Percentiles rank a stretch among this genome's conserved stretches.
Conservation (phyloP, 2,797 vertebrate genomes). For the Pelodytes ibericus region DNA sequence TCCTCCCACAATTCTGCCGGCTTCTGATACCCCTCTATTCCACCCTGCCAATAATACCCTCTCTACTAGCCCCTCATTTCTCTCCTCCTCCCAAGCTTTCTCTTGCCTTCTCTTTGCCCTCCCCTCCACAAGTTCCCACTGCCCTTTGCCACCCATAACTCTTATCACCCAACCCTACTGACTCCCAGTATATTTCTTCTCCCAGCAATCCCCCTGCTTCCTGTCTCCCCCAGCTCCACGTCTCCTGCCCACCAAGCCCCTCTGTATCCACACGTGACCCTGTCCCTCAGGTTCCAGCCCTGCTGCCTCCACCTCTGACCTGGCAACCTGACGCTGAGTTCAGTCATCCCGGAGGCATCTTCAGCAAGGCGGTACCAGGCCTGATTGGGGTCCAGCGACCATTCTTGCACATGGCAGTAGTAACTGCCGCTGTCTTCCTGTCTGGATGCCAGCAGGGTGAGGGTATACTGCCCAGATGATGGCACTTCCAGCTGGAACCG, state of each 20-base stretch:
- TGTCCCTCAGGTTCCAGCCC: not conserved
- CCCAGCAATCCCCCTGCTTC: too few relatives aligned
- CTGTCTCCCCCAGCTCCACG: not conserved
- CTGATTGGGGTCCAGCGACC: conserved; percentile 92
- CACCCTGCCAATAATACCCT: too few relatives aligned
- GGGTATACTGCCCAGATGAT: conserved; percentile 74
- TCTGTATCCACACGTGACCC: not conserved
- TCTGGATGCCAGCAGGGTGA: conserved; percentile 89
- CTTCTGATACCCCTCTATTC: too few relatives aligned
- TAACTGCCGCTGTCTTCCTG: conserved; percentile 91
- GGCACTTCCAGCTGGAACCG: conserved; percentile 86
- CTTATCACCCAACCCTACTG: too few relatives aligned
- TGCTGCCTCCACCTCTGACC: conserved; percentile 68
- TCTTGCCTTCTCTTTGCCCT: too few relatives aligned
- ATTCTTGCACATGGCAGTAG: conserved; percentile 97
- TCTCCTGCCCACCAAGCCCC: not conserved
- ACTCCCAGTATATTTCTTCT: too few relatives aligned
- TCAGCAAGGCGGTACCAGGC: conserved; percentile 90
- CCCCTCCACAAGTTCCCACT: too few relatives aligned
- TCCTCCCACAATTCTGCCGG: too few relatives aligned
- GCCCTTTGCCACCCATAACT: too few relatives aligned
- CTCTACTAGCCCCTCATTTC: too few relatives aligned
- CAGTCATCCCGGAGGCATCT: conserved; percentile 87
- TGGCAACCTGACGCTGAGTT: conserved; percentile 87
- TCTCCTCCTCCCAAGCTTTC: too few relatives aligned